phyloP scores from a whole-genome alignment of 2,797 vertebrate genomes.

The Anomalospiza imberbis region DNA sequence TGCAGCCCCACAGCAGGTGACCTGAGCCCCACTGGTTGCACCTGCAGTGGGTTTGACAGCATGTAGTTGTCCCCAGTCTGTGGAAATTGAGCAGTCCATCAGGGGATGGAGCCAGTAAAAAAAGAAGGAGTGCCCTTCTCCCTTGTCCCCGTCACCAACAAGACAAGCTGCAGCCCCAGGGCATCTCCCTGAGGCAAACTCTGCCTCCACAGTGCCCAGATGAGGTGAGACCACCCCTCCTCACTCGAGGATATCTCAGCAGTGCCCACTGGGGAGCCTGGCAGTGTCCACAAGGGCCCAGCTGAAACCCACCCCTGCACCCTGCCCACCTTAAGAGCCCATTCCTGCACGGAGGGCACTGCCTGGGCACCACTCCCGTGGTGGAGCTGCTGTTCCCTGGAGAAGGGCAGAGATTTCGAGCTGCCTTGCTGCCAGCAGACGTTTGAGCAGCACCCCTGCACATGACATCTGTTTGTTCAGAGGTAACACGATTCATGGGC shows the following conservation, averaged over 20 bases:
- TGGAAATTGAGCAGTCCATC: neutral
- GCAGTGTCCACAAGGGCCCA: accelerated
- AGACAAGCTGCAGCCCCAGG: neutral
- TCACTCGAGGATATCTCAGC: accelerated
- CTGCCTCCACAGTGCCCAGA: neutral
- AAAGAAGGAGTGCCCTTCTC: neutral
- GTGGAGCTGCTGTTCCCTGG: neutral
- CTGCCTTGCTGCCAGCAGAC: slow-evolving; percentile 58
- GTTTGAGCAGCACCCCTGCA: slow-evolving; percentile 54
- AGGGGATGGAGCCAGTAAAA: neutral
- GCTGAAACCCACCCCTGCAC: neutral
- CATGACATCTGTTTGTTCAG: slow-evolving; percentile 75
- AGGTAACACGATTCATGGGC: slow-evolving; percentile 64
- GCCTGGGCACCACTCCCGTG: accelerated
- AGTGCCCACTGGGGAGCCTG: accelerated
- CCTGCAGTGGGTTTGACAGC: neutral
- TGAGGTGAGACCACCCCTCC: neutral
- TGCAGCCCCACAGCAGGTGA: neutral
- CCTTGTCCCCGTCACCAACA: neutral
- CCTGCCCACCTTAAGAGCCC: too few species aligned
- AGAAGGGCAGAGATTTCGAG: neutral
- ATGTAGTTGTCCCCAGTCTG: neutral
- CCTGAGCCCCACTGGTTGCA: neutral
- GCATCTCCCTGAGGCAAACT: neutral
- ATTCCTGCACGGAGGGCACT: accelerated